Evolutionary conservation across 2,888 invertebrate species (phyloP).

Genomic region (Drosophila ezoana): DNA sequence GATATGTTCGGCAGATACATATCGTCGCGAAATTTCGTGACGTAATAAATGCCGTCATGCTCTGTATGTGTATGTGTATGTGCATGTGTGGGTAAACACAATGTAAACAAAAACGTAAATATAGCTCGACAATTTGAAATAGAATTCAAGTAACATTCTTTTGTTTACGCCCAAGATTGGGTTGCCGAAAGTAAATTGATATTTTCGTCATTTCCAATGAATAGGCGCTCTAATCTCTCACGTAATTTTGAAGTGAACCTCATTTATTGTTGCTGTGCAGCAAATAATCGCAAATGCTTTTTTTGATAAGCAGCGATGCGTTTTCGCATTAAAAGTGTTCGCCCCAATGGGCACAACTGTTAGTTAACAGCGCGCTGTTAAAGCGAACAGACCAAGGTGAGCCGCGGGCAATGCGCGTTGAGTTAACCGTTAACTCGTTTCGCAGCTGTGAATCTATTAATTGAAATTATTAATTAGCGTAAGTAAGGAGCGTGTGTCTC

Average conservation of each 20-base stretch:
- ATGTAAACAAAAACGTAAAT: constrained; percentile 31
- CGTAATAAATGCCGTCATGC: constrained; percentile 9
- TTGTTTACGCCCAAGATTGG: constrained; percentile 17
- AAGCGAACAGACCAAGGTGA: constrained; percentile 39
- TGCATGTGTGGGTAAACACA: constrained; percentile 5
- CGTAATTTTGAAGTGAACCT: neutral
- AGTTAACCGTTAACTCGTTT: constrained; percentile 12
- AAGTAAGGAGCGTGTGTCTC: neutral
- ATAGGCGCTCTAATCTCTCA: neutral
- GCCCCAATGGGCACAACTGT: constrained; percentile 8
- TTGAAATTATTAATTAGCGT: constrained; percentile 14
- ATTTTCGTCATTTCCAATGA: constrained; percentile 39
- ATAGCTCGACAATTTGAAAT: constrained; percentile 29
- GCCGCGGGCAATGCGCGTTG: constrained; percentile 13
- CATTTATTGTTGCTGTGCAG: constrained; percentile 24
- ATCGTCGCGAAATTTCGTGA: constrained; percentile 1
- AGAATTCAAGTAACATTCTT: neutral
- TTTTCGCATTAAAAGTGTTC: constrained; percentile 47
- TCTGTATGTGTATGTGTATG: neutral
- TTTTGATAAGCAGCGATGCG: constrained; percentile 45
- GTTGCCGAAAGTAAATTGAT: constrained; percentile 24
- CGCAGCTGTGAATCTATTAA: constrained; percentile 3
- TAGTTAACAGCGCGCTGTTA: constrained; percentile 57
- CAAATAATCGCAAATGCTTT: constrained; percentile 2
- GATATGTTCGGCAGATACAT: neutral